A percentile compares a stretch with the other conserved stretches of the same genome.
Conservation (phyloP, 2,113 vertebrate species). For the Syngnathoides biaculeatus region DNA sequence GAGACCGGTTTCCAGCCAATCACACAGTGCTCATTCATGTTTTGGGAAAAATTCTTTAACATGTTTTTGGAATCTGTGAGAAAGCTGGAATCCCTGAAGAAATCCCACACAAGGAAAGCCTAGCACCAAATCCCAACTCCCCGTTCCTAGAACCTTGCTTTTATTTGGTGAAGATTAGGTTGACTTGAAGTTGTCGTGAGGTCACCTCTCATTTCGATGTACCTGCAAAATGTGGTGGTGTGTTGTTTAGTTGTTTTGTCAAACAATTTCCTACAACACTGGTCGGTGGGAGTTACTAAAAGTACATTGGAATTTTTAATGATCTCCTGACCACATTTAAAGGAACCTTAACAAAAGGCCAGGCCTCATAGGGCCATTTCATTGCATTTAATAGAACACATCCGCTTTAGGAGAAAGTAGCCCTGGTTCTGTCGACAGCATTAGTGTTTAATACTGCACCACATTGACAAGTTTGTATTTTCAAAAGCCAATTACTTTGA, state of each 20-base stretch:
- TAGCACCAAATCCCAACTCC: background rate
- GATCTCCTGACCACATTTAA: background rate
- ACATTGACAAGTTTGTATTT: constrained; percentile 10
- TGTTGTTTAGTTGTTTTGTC: background rate
- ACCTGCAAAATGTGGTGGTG: background rate
- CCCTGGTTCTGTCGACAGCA: background rate
- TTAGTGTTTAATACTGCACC: constrained; percentile 8
- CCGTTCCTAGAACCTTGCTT: background rate
- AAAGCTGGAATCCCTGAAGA: too few relatives aligned
- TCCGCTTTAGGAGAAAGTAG: background rate
- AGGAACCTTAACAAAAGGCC: background rate
- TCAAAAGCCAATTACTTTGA: constrained; percentile 12
- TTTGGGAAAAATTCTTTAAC: too few relatives aligned
- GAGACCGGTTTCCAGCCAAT: too few relatives aligned
- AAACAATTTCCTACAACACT: background rate
- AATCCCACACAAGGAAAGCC: too few relatives aligned
- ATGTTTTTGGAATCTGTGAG: too few relatives aligned
- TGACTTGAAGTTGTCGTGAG: background rate
- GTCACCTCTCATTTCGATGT: background rate
- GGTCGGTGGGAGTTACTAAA: background rate
- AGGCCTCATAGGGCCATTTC: background rate
- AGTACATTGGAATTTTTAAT: background rate
- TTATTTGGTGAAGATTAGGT: background rate
- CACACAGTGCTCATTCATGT: too few relatives aligned
- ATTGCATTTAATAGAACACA: background rate